A percentile compares a stretch with the other conserved stretches of the same genome.
Evolutionary conservation across 1,140 invertebrate genomes (phyloP).

Genomic region (Mercenaria mercenaria): DNA sequence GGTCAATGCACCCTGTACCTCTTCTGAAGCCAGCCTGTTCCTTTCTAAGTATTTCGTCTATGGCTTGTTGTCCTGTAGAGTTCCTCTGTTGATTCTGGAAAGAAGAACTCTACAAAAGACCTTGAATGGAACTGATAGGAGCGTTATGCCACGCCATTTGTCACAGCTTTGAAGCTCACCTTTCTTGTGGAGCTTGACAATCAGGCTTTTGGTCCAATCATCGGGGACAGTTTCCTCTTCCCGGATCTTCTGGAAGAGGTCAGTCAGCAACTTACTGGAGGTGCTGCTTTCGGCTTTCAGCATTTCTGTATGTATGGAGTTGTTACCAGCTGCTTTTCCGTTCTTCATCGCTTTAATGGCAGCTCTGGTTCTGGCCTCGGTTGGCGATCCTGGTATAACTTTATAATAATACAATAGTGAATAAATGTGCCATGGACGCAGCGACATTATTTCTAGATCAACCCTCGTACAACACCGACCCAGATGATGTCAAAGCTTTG

Average conservation of each 20-base stretch:
- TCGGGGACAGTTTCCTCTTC: background rate
- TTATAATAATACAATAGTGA: too few relatives aligned
- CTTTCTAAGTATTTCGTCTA: conserved; percentile 4
- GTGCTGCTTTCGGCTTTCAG: background rate
- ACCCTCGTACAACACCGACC: too few relatives aligned
- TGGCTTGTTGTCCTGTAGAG: too few relatives aligned
- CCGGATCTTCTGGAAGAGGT: conserved; percentile 10
- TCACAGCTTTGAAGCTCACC: conserved; percentile 43
- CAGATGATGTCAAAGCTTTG: too few relatives aligned
- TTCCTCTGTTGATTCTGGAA: conserved; percentile 2
- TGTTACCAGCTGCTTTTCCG: background rate
- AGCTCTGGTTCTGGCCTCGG: background rate
- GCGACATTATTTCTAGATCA: too few relatives aligned
- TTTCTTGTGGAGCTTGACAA: conserved; percentile 55
- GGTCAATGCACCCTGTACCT: conserved; percentile 55
- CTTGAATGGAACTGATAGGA: background rate
- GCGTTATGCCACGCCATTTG: conserved; percentile 57
- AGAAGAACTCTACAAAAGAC: background rate
- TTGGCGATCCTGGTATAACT: too few relatives aligned
- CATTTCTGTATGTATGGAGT: background rate
- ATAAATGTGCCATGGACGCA: too few relatives aligned
- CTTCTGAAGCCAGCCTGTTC: conserved; percentile 63
- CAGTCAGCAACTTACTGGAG: background rate
- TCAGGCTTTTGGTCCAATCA: too few relatives aligned
- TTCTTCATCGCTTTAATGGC: background rate